Evolutionary conservation across 2,888 invertebrate species (phyloP).

Genomic region (Gastracanthus pulcherrimus): DNA sequence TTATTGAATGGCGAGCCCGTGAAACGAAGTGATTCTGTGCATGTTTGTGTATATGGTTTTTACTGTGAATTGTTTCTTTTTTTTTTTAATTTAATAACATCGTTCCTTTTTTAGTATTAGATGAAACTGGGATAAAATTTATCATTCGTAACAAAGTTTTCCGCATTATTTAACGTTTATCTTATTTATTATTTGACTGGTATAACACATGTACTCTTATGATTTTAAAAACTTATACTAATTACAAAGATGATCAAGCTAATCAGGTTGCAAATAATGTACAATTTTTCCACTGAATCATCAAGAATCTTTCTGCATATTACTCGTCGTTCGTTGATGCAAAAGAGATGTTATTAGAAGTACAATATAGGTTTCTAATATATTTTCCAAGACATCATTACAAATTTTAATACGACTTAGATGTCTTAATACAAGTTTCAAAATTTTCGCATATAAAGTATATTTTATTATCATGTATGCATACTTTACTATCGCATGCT

Average conservation of each 20-base stretch:
- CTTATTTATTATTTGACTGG: background rate
- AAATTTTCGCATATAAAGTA: too few species aligned
- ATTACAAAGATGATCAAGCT: background rate
- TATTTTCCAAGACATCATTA: background rate
- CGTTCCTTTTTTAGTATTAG: background rate
- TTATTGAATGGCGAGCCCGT: background rate
- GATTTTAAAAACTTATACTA: background rate
- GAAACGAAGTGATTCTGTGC: background rate
- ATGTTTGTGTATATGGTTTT: background rate
- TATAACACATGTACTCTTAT: background rate
- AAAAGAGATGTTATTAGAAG: too few species aligned
- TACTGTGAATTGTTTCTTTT: too few species aligned
- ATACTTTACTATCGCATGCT: too few species aligned
- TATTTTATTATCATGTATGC: too few species aligned
- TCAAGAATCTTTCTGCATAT: too few species aligned
- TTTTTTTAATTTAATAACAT: background rate
- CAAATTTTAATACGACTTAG: too few species aligned
- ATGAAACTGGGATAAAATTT: background rate
- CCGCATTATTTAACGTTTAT: background rate
- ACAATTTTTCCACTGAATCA: too few species aligned
- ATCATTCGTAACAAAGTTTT: background rate
- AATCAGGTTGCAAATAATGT: background rate
- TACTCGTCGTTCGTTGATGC: too few species aligned
- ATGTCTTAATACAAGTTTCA: too few species aligned
- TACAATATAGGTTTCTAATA: too few species aligned